Evolutionary conservation across 2,888 invertebrate genomes (phyloP).

Genomic region (Cheilosia impressa): DNA sequence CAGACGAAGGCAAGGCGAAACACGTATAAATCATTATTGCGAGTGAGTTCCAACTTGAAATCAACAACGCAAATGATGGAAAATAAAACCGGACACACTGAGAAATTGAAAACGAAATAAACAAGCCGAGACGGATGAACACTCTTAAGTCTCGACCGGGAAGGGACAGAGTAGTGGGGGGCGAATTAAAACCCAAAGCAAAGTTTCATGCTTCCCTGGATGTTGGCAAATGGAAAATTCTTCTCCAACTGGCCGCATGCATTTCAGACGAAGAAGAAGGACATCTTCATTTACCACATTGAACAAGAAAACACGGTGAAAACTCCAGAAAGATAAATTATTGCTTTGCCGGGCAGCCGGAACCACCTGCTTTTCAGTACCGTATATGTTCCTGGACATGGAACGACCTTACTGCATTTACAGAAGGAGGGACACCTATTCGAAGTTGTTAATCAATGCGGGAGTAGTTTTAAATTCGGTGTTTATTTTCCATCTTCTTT

Average conservation of each 20-base stretch:
- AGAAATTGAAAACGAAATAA: slow-evolving; percentile 54
- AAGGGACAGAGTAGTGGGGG: slow-evolving; percentile 6
- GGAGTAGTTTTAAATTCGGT: slow-evolving; percentile 18
- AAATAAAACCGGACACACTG: slow-evolving; percentile 3
- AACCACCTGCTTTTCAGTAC: slow-evolving; percentile 7
- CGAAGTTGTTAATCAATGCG: slow-evolving; percentile 41
- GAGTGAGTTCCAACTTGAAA: slow-evolving; percentile 33
- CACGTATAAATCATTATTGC: slow-evolving; percentile 52
- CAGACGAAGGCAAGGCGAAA: slow-evolving; percentile 37
- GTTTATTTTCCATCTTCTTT: neutral
- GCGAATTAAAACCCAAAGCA: slow-evolving; percentile 38
- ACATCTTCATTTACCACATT: slow-evolving; percentile 36
- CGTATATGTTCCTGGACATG: neutral
- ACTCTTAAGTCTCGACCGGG: slow-evolving; percentile 7
- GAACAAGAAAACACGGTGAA: slow-evolving; percentile 48
- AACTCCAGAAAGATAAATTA: slow-evolving; percentile 45
- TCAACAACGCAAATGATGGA: slow-evolving; percentile 14
- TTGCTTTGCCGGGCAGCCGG: neutral
- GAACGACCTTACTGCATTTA: too few species aligned
- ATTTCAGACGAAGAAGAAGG: neutral
- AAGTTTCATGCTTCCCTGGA: slow-evolving; percentile 47
- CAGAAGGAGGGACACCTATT: neutral
- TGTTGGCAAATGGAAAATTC: slow-evolving; percentile 23
- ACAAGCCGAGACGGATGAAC: slow-evolving; percentile 41
- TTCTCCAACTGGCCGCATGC: neutral